phyloP scores from a whole-genome alignment of 2,888 invertebrate species.

The Linnaemya vulpina region DNA sequence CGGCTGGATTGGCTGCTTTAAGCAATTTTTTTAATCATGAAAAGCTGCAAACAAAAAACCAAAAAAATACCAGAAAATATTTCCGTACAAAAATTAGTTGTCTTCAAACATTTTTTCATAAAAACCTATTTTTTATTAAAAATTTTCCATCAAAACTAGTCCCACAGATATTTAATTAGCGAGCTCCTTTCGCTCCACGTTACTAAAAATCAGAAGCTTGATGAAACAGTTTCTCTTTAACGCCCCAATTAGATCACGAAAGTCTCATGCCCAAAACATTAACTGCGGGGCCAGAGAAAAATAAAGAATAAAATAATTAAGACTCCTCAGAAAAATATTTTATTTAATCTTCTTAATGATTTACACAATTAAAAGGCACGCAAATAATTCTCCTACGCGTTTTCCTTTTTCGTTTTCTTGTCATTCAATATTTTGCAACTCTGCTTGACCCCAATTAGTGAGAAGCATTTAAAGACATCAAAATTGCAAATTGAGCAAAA shows the following conservation, averaged over 20 bases:
- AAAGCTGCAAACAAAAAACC: not conserved
- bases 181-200: not conserved
- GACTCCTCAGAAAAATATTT: not conserved
- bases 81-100: no score
- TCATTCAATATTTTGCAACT: not conserved
- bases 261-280: not conserved
- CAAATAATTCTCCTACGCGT: not conserved
- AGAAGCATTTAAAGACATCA: not conserved
- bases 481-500: not conserved
- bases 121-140: no score
- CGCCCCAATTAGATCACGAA: not conserved
- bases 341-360: not conserved
- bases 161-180: no score
- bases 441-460: conserved; percentile 16
- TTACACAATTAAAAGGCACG: conserved; percentile 11
- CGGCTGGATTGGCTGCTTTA: not conserved
- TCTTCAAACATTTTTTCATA: no score
- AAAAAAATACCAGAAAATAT: no score
- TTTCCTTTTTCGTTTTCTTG: not conserved
- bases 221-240: not conserved
- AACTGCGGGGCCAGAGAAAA: not conserved
- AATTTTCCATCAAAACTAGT: no score
- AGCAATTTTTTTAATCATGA: not conserved
- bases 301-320: not conserved
- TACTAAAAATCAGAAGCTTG: no score